Conservation (phyloP, 1,140 invertebrate genomes). For the Thaumetopoea pityocampa region DNA sequence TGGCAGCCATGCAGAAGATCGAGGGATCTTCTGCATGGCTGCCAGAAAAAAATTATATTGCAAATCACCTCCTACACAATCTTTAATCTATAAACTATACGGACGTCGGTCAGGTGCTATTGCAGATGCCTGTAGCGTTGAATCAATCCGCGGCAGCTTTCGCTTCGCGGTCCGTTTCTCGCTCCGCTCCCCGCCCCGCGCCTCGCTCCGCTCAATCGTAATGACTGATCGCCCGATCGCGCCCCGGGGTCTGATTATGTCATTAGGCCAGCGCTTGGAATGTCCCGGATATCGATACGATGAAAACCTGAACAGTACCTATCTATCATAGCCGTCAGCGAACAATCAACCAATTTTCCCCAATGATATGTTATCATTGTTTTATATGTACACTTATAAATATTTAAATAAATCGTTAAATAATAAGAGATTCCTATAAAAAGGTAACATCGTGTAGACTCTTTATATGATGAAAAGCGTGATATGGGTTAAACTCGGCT, state of each 20-base stretch:
- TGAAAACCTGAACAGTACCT: slow-evolving; percentile 41
- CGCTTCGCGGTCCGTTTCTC: slow-evolving; percentile 28
- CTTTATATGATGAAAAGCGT: no score
- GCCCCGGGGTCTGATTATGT: slow-evolving; percentile 55
- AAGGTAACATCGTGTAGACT: no score
- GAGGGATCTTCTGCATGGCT: no score
- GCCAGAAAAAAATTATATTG: no score
- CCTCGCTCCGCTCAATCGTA: slow-evolving; percentile 26
- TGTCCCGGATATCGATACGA: slow-evolving; percentile 41
- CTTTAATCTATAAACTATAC: background rate
- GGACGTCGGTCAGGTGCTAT: slow-evolving; percentile 21
- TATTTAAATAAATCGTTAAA: no score
- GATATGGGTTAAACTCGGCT: no score
- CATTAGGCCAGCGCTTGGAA: slow-evolving; percentile 39
- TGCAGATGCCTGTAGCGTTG: slow-evolving; percentile 34
- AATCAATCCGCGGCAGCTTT: slow-evolving; percentile 48
- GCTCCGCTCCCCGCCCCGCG: slow-evolving; percentile 29
- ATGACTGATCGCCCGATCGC: slow-evolving; percentile 41
- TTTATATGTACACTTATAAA: slow-evolving; percentile 6
- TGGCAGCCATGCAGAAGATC: no score
- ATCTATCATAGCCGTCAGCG: slow-evolving; percentile 33
- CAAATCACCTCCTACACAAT: no score
- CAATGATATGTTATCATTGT: slow-evolving; percentile 25
- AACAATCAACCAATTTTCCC: slow-evolving; percentile 33
- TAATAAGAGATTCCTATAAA: no score